A percentile compares a stretch with the other conserved stretches of the same genome.
Evolutionary conservation across 1,140 invertebrate genomes (phyloP).

Genomic region (Bombus consobrinus): DNA sequence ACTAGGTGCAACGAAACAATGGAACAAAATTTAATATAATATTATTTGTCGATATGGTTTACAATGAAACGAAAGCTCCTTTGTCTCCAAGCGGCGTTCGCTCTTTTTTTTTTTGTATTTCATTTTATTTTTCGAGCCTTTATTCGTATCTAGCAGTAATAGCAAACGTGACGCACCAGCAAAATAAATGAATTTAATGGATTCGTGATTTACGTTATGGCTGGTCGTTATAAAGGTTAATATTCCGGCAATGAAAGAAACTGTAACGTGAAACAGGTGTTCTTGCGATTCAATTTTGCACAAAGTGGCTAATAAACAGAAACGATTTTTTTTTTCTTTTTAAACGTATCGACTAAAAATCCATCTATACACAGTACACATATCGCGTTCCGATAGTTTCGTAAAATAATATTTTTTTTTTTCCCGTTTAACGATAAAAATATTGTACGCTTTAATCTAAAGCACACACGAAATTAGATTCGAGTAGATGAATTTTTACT

Average conservation of each 20-base stretch:
- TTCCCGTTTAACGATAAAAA: too few relatives aligned
- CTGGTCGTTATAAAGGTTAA: background rate
- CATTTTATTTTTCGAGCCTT: background rate
- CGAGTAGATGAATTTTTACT: background rate
- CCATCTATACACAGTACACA: too few relatives aligned
- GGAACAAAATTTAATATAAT: background rate
- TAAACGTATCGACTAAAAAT: too few relatives aligned
- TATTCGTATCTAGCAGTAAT: background rate
- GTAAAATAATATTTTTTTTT: too few relatives aligned
- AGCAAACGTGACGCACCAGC: background rate
- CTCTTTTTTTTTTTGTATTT: too few relatives aligned
- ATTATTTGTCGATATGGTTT: background rate
- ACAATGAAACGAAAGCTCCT: slow-evolving; percentile 11
- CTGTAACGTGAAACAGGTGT: background rate
- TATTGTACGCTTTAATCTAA: too few relatives aligned
- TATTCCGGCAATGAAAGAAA: background rate
- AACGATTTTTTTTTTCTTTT: background rate
- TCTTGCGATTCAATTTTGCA: background rate
- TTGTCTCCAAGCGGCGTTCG: background rate
- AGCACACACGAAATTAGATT: background rate
- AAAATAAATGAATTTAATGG: slow-evolving; percentile 19
- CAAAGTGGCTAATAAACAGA: background rate
- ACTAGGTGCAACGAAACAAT: background rate
- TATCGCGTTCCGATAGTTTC: too few relatives aligned
- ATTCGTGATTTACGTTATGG: background rate